A percentile compares a stretch with the other conserved stretches of the same genome.
These are phyloP conservation scores for Gymnocypris eckloni DNA, from an alignment of 2,797 vertebrate genomes.

Conservation along the genomic window DNA sequence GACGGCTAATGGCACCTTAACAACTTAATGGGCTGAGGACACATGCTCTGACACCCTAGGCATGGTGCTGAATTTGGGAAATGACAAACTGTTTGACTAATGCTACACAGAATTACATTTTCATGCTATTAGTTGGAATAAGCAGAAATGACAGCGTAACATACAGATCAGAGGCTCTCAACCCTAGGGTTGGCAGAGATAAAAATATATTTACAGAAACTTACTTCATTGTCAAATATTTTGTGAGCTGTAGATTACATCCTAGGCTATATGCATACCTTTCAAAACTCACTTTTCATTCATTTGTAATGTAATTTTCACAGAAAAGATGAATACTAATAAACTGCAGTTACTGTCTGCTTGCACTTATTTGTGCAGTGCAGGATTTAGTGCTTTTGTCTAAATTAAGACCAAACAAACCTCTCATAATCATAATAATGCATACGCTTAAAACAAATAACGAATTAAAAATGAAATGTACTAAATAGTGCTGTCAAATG, in stretches of 20 bases:
- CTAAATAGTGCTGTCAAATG: background rate
- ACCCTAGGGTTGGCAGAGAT: background rate
- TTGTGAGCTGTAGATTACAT: background rate
- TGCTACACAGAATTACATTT: background rate
- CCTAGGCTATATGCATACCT: too few species aligned
- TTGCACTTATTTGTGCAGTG: background rate
- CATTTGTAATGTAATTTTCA: background rate
- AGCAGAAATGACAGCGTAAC: background rate
- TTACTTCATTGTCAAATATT: background rate
- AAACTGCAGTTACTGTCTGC: background rate
- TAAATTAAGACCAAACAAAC: background rate
- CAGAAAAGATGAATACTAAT: background rate
- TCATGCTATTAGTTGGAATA: background rate
- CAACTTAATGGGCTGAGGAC: slow-evolving; percentile 64
- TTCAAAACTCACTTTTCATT: background rate
- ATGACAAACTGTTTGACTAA: slow-evolving; percentile 23
- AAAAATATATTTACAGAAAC: background rate
- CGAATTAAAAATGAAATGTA: background rate
- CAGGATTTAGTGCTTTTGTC: background rate
- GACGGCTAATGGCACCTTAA: slow-evolving; percentile 45
- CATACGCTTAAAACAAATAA: background rate
- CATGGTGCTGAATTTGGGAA: background rate
- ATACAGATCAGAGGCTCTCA: background rate
- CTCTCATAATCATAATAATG: background rate
- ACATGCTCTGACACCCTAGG: slow-evolving; percentile 56